Percentiles rank a stretch among this genome's conserved stretches.
phyloP scores from a whole-genome alignment of 2,888 invertebrate genomes.

The Cephus pygmeus region DNA sequence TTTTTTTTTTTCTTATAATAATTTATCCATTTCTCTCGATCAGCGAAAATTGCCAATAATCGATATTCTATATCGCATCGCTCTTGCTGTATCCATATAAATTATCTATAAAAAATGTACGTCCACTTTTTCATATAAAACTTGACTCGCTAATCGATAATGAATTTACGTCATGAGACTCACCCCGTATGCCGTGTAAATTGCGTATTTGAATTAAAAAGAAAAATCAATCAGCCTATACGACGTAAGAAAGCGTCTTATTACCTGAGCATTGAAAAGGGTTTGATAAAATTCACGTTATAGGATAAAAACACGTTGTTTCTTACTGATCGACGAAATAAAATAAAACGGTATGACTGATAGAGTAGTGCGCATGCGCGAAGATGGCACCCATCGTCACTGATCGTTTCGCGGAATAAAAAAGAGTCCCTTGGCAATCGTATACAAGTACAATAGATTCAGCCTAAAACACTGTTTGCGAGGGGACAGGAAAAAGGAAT shows the following conservation, averaged over 20 bases:
- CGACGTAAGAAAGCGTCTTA: not conserved
- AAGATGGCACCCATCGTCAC: not conserved
- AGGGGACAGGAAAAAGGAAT: not conserved
- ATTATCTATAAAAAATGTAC: not conserved
- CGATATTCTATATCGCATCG: not conserved
- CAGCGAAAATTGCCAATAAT: not conserved
- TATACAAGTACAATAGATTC: not conserved
- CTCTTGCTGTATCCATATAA: not conserved
- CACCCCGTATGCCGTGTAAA: not conserved
- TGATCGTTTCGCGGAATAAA: not conserved
- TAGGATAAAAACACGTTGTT: not conserved
- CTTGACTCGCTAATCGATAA: slow-evolving; percentile 11
- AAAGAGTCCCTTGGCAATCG: not conserved
- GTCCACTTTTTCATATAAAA: slow-evolving; percentile 17
- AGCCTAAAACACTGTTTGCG: not conserved
- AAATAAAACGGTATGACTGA: not conserved
- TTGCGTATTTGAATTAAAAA: not conserved
- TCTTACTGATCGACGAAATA: not conserved
- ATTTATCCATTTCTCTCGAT: not conserved
- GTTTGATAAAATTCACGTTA: not conserved
- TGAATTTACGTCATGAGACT: not conserved
- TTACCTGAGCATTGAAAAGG: not conserved
- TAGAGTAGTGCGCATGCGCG: not conserved
- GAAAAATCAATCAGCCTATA: not conserved
- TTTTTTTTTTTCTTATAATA: not conserved